Evolutionary conservation across 2,113 vertebrate species (phyloP), one percentile per base, ranked within the genome.

Genomic region (Anoura caudifer): DNA sequence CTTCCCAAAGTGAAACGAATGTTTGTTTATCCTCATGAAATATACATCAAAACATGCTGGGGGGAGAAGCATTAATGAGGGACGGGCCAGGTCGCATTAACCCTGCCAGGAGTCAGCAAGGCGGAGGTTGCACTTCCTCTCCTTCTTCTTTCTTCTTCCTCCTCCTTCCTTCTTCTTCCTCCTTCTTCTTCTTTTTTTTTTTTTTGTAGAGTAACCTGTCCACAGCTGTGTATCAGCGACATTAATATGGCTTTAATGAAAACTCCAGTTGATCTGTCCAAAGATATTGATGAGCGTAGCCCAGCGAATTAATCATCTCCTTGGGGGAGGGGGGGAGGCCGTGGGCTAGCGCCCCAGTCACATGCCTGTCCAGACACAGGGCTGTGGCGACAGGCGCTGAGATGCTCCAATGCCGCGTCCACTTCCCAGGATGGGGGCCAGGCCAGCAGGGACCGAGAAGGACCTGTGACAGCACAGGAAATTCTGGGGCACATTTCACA

Each of bases 1-100:
- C 98, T 99, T 98, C 98, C 98, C 98, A 99, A 99, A 99, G 99
- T 99, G 98, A 99, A 99, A 99, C 98, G 99, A 99, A 99, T 99
- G 99, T 99, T 99, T 99, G 99, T 99, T 99, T 99, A 99, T 99
- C 98, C 98, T 99, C 98, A 98, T 98, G 98, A 99, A 99, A 99
- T 98, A 99, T 98, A 98, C 98, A 98, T 98, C 98, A 98, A 98
- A 98, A 98, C 95, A 97, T 98, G 98, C 95, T 98, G 98, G 97
- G 94, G 94, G 97, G 93, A 96, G 97, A 98, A 91, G 95, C 95
- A 33, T 93, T 98, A 98, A 98, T 70, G 92, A 98, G 96, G 47
- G 94, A 97, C 50, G 31, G 96, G 92, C 97, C 15, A 0, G 94
- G 75, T 95, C 73, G 28, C 3, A 16, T 6, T 19, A 17, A 33